Base-by-base conservation (phyloP, 2,113 vertebrate genomes). In the Sinocyclocheilus grahami region DNA sequence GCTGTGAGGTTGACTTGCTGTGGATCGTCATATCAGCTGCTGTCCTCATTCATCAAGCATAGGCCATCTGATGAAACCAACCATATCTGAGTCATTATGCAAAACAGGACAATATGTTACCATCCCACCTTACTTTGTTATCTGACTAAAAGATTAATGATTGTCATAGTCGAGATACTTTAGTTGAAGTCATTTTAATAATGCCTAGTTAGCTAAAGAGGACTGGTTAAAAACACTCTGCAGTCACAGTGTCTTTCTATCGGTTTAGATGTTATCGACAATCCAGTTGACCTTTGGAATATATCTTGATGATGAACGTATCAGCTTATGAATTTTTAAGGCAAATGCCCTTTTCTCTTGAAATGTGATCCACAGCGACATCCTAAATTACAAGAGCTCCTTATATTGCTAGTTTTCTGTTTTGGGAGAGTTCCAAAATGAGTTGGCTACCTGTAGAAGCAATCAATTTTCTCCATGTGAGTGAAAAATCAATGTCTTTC, bases 81-180 rank as follows among this genome's bases (percentile, higher is more conserved):
- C 48, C 75, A 53, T 39, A 79, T 81, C n/a, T 11, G 42, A 42
- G 39, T 33, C 63, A 22, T 53, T 22, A 82, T 67, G 79, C 62
- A 82, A 82, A 83, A 83, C 20, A 37, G 48, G 27, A 30, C 4
- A 76, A 76, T 24, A 55, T 27, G 27, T 63, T 46, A 81, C 42
- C 16, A 33, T 37, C 9, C 24, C 63, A 33, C 60, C 62, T 69
- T 30, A 20, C 46, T 48, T 12, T 46, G 33, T n/a, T 27, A 63
- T 71, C 24, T 8, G 67, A 71, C 11, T 55, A 27, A 24, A 42
- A 72, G 82, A 37, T 83, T 13, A 83, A 37, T 83, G 82, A 83
- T 83, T 83, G 82, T 83, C 82, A 48, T 12, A 58, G 60, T 69
- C 42, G 69, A 82, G 16, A 48, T 22, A 51, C 67, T 74, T 79